Conservation (phyloP, 2,113 vertebrate species). For the Acrocephalus arundinaceus region DNA sequence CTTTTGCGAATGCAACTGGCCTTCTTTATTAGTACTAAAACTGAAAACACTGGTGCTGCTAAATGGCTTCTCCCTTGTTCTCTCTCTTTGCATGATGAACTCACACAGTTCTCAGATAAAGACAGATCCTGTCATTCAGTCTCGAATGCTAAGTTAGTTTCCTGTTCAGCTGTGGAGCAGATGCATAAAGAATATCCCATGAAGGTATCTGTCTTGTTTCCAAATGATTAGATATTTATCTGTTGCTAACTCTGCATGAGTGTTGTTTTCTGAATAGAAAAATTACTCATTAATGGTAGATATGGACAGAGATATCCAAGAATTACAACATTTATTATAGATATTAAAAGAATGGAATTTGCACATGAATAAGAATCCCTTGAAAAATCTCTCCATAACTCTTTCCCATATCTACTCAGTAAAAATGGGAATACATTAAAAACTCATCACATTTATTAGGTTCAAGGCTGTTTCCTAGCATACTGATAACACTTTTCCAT, state of each 20-base stretch:
- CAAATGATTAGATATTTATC: not conserved
- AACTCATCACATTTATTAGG: not conserved
- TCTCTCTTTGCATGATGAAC: not conserved
- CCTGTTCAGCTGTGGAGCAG: not conserved
- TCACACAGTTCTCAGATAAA: not conserved
- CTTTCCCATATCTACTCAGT: not conserved
- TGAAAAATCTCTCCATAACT: not conserved
- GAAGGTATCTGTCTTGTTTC: not conserved
- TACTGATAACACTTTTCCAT: not conserved
- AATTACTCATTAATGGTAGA: not conserved
- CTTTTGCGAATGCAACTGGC: not conserved
- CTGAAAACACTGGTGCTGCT: not conserved
- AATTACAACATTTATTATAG: not conserved
- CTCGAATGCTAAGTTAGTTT: not conserved
- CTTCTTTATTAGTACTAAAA: not conserved
- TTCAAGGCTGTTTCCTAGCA: not conserved
- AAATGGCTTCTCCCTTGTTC: not conserved
- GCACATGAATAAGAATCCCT: not conserved
- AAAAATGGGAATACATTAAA: not conserved
- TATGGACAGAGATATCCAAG: not conserved
- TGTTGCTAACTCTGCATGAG: not conserved
- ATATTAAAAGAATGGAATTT: not conserved
- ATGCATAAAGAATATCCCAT: not conserved
- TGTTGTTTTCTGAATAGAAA: not conserved
- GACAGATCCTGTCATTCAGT: not conserved